Evolutionary conservation across 1,140 invertebrate genomes (phyloP).

Genomic region (Sarcophaga bullata): DNA sequence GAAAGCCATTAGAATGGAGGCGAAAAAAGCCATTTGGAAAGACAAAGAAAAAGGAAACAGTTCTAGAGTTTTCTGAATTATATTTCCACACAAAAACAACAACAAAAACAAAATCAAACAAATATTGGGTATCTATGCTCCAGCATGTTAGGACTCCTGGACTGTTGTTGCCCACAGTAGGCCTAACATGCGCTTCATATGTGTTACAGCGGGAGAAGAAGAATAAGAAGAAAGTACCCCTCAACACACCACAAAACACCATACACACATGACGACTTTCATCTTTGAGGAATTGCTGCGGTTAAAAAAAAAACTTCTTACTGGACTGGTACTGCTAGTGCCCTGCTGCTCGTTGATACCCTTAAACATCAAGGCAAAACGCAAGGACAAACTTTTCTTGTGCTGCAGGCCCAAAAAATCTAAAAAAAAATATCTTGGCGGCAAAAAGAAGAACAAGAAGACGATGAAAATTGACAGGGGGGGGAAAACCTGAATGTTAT

Average conservation of each 20-base stretch:
- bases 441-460: too few relatives aligned
- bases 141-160: too few relatives aligned
- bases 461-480: too few relatives aligned
- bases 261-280: not conserved
- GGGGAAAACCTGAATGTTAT: too few relatives aligned
- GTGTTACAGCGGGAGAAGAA: not conserved
- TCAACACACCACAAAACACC: not conserved
- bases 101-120: not conserved
- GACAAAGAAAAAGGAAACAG: too few relatives aligned
- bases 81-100: too few relatives aligned
- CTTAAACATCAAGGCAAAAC: conserved; percentile 8
- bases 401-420: not conserved
- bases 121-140: not conserved
- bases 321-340: not conserved
- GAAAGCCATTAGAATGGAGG: too few relatives aligned
- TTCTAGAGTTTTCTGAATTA: not conserved
- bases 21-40: too few relatives aligned
- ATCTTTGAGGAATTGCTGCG: not conserved
- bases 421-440: too few relatives aligned
- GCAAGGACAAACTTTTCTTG: conserved; percentile 8
- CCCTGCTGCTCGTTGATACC: not conserved
- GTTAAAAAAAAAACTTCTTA: not conserved
- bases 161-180: too few relatives aligned
- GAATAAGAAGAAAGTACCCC: not conserved
- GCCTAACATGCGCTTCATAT: not conserved